Conservation (phyloP, 2,888 invertebrate genomes). For the Spisula subtruncata region DNA sequence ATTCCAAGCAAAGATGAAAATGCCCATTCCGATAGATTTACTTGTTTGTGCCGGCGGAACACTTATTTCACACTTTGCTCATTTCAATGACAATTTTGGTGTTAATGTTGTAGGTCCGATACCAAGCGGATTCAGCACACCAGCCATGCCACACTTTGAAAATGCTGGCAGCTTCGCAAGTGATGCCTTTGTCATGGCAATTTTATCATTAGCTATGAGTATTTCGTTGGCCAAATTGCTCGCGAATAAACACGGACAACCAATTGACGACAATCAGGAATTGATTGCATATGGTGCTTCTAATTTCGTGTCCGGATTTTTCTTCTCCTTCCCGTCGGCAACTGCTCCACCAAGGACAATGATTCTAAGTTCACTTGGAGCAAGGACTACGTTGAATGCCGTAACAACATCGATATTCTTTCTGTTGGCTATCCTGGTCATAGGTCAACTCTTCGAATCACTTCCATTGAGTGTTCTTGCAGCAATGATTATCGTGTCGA, state of each 20-base stretch:
- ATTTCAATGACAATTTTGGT: conserved; percentile 69
- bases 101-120: conserved; percentile 77
- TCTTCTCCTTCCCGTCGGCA: conserved; percentile 86
- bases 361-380: conserved; percentile 81
- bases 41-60: conserved; percentile 79
- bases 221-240: conserved; percentile 85
- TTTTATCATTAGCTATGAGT: conserved; percentile 78
- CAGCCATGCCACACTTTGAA: conserved; percentile 73
- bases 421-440: conserved; percentile 78
- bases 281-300: conserved; percentile 86
- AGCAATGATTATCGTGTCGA: conserved; percentile 88
- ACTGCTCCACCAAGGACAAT: conserved; percentile 84
- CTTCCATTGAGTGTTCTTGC: conserved; percentile 86
- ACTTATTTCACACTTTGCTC: conserved; percentile 78
- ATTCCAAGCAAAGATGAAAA: conserved; percentile 76
- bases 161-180: conserved; percentile 56
- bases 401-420: conserved; percentile 80
- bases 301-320: conserved; percentile 85
- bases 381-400: conserved; percentile 77
- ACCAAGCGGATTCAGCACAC: conserved; percentile 79
- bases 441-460: conserved; percentile 82
- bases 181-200: conserved; percentile 77
- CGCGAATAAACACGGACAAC: conserved; percentile 84
- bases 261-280: conserved; percentile 86
- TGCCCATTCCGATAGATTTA: conserved; percentile 85